phyloP scores from a whole-genome alignment of 2,888 invertebrate species.

The Myopa testacea region DNA sequence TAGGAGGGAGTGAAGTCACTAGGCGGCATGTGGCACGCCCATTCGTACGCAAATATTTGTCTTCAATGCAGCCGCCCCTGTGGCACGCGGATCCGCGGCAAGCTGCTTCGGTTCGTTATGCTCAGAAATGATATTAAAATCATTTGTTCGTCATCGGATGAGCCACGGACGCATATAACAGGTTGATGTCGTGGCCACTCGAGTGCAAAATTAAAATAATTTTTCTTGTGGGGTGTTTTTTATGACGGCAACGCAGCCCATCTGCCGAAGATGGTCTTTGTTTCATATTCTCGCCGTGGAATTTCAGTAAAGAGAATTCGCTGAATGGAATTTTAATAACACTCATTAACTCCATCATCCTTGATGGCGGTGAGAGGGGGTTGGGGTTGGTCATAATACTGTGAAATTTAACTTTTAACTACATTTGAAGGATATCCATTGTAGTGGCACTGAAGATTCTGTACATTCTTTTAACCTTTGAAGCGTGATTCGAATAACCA shows the following conservation, averaged over 20 bases:
- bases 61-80: neutral
- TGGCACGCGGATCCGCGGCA: neutral
- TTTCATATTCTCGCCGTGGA: too few species aligned
- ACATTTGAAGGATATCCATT: too few species aligned
- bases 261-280: too few species aligned
- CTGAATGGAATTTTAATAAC: too few species aligned
- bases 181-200: slow-evolving; percentile 68
- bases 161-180: slow-evolving; percentile 62
- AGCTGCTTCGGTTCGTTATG: slow-evolving; percentile 62
- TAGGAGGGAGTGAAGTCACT: slow-evolving; percentile 8
- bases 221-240: slow-evolving; percentile 39
- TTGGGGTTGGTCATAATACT: too few species aligned
- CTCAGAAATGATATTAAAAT: slow-evolving; percentile 61
- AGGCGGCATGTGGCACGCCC: slow-evolving; percentile 61
- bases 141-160: slow-evolving; percentile 56
- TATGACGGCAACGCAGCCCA: neutral
- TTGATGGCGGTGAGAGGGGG: too few species aligned
- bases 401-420: too few species aligned
- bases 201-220: slow-evolving; percentile 68
- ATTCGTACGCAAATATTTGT: slow-evolving; percentile 63
- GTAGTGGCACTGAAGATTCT: too few species aligned
- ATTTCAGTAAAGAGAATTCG: too few species aligned
- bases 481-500: too few species aligned
- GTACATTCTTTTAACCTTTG: too few species aligned
- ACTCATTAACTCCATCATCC: too few species aligned